Evolutionary conservation across 2,888 invertebrate species (phyloP).

Genomic region (Rhopalosiphum nymphaeae): DNA sequence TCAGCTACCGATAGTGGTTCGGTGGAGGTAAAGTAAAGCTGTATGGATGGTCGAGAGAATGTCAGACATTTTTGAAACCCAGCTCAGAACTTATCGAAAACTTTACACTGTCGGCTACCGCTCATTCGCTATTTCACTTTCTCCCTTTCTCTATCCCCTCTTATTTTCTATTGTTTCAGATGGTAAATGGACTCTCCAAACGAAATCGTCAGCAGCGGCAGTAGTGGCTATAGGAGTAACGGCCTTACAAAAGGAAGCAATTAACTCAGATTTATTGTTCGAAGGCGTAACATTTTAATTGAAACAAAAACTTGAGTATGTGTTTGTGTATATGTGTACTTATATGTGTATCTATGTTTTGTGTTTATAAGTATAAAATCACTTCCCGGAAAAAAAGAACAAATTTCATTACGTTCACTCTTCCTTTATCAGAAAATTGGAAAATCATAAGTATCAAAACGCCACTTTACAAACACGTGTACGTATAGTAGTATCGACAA

Average conservation of each 20-base stretch:
- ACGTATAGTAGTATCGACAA: neutral
- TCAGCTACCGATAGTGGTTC: neutral
- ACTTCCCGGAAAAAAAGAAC: conserved; percentile 32
- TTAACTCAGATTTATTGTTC: conserved; percentile 50
- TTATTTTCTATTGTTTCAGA: conserved; percentile 36
- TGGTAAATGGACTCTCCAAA: conserved; percentile 50
- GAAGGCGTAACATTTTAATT: conserved; percentile 47
- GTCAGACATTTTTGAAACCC: conserved; percentile 55
- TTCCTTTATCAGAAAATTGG: neutral
- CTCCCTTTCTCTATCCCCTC: neutral
- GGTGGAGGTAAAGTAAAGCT: conserved; percentile 17
- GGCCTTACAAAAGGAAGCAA: conserved; percentile 22
- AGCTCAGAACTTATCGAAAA: conserved; percentile 55
- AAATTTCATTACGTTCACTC: neutral
- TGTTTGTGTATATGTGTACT: neutral
- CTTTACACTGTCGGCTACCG: conserved; percentile 34
- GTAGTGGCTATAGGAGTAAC: neutral
- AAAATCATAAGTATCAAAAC: conserved; percentile 2
- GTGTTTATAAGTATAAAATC: conserved; percentile 38
- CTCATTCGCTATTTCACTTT: neutral
- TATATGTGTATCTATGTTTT: neutral
- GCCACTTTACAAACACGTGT: neutral
- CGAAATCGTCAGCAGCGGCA: neutral
- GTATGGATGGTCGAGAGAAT: conserved; percentile 34
- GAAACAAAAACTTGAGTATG: conserved; percentile 40